Base-by-base conservation (phyloP, 2,113 vertebrate genomes). In the Genyomyrus donnyi region DNA sequence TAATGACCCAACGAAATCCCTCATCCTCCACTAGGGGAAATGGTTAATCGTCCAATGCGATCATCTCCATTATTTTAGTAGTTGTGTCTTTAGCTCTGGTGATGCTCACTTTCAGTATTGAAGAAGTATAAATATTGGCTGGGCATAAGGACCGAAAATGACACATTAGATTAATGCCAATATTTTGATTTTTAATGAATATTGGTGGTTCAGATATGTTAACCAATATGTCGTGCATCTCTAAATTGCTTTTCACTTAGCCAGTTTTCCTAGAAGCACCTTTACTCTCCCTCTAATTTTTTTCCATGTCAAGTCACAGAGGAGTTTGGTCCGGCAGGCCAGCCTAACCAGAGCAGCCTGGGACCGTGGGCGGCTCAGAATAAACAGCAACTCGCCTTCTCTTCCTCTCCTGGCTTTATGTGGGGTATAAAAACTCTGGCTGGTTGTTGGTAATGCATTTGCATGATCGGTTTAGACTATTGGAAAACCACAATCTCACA, bases 381-480 rank as follows among this genome's bases (percentile, higher is more conserved):
- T 86, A 90, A 90, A 80, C 89, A 90, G 48, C 88, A 53, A 46
- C 53, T 39, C 46, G 80, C 89, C 53, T 56, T 62, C 77, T 77
- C 70, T 88, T 89, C 89, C 90, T 91, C 90, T 91, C 86, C 85
- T 88, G 49, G 31, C 88, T 53, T 90, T 91, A 91, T 66, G 88
- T 91, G 90, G 42, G 77, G 45, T 90, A 91, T 90, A 90, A 90
- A 90, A 91, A 88, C 21, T 88, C 87, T 42, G 88, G 52, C 88
- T 56, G 74, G 66, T 89, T 90, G 89, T 70, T 89, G 74, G 42
- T 86, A 90, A 91, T 70, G 91, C 89, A 89, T 90, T 91, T 89
- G 87, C 89, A 83, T 90, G 90, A 90, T 91, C 89, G 91, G 91
- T 92, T 90, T 77, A 90, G 89, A 58, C 88, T 90, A 89, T 62